phyloP scores from a whole-genome alignment of 2,797 vertebrate genomes.

The Myiotriccus ornatus region DNA sequence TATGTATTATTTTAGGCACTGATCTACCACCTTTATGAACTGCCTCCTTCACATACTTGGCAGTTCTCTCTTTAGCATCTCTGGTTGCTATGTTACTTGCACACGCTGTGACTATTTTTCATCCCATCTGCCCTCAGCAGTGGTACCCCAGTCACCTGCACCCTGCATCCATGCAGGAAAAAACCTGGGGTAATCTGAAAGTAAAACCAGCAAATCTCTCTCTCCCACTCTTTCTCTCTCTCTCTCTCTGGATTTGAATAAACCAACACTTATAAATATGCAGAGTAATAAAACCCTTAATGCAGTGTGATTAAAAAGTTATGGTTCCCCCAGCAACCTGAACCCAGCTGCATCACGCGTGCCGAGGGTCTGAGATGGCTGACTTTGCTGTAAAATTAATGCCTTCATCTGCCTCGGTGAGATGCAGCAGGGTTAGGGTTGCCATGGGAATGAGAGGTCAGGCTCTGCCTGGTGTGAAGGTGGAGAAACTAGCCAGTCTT shows the following conservation, averaged over 20 bases:
- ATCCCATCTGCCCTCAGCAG: neutral
- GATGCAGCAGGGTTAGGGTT: neutral
- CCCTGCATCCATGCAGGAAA: neutral
- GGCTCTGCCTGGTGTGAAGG: neutral
- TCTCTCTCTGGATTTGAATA: neutral
- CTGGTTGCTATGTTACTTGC: neutral
- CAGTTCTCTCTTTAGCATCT: neutral
- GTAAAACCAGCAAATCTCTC: neutral
- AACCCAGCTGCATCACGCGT: neutral
- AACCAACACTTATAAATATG: slow-evolving; percentile 36
- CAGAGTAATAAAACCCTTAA: slow-evolving; percentile 44
- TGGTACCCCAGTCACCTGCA: neutral
- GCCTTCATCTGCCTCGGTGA: neutral
- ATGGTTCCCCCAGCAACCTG: slow-evolving; percentile 56
- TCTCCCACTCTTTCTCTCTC: neutral
- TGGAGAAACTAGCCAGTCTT: neutral
- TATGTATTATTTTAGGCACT: neutral
- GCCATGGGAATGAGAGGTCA: slow-evolving; percentile 61
- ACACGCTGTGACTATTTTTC: neutral
- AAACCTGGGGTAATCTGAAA: neutral
- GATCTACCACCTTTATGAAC: neutral
- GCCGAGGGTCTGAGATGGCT: neutral
- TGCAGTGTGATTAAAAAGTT: slow-evolving; percentile 56
- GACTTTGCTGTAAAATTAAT: neutral
- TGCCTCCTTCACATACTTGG: neutral